Base-by-base conservation (phyloP, 2,113 vertebrate species). In the Grantiella picta region DNA sequence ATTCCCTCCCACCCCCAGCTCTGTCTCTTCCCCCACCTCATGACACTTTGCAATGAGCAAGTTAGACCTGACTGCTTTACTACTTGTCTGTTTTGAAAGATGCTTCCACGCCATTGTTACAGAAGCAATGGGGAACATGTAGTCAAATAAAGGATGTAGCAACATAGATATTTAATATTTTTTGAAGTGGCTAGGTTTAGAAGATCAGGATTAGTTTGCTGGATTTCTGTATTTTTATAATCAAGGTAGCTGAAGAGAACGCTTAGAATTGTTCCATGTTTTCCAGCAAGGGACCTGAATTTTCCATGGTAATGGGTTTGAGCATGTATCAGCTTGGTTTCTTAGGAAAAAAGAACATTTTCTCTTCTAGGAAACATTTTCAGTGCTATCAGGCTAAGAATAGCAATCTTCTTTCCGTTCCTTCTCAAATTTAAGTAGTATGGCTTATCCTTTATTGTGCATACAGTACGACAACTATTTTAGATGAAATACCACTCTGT, bases 321-420 rank as follows among this genome's bases (percentile, higher is more conserved):
- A 82, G 50, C 53, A 38, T 1, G 1, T 69, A 66, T 69, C 53
- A 42, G 36, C 56, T 72, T 69, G 60, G 35, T 87, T 95, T 89
- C 80, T 50, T 90, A 72, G 78, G 88, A 77, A 91, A 80, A 81
- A 92, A 66, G 68, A 92, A 89, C 80, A 47, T 75, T 90, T 90
- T 66, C 64, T 94, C 65, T 95, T 89, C 86, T 71, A 90, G 85
- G 86, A 96, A 96, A 70, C n/a, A 22, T 75, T 94, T 94, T 81
- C 79, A 38, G 71, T 82, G 85, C 72, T 52, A 86, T 95, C 90
- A 92, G 80, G 79, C 83, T 89, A 96, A 92, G 92, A 94, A 92
- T 86, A 96, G 92, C 60, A 71, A 76, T 86, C 80, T 92, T 91
- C 69, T 87, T 89, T 80, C 77, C 92, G 47, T 86, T 90, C 49